Evolutionary conservation across 2,797 vertebrate genomes (phyloP).

Genomic region (Dendrocincla tyrannina): DNA sequence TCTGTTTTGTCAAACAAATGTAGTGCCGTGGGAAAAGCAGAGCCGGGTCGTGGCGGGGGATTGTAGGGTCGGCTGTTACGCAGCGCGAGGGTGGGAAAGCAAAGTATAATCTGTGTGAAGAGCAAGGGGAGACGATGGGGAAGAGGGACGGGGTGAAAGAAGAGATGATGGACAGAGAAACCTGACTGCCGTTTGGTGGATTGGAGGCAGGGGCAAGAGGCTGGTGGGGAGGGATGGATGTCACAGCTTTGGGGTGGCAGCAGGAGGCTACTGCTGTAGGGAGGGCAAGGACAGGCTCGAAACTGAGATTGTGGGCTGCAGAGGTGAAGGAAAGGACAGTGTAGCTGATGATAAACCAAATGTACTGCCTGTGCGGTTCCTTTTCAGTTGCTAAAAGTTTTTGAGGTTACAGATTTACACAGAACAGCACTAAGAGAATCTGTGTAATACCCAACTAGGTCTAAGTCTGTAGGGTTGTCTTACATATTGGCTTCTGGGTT

Average conservation of each 20-base stretch:
- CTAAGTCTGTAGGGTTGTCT: background rate
- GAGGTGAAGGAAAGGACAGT: background rate
- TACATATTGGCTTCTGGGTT: background rate
- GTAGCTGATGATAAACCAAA: background rate
- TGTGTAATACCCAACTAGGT: background rate
- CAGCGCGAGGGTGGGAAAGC: background rate
- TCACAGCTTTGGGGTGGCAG: background rate
- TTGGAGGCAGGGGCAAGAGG: background rate
- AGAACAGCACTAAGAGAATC: background rate
- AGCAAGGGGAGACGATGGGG: background rate
- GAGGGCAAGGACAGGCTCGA: background rate
- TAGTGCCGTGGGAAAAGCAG: background rate
- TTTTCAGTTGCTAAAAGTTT: background rate
- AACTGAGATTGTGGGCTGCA: background rate
- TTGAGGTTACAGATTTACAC: background rate
- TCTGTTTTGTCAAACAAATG: background rate
- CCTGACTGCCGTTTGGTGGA: background rate
- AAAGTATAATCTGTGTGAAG: rapidly evolving
- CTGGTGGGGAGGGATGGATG: background rate
- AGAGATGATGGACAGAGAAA: too few relatives aligned
- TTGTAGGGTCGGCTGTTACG: background rate
- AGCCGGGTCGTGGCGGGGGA: background rate
- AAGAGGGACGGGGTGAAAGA: background rate
- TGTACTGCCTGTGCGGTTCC: background rate
- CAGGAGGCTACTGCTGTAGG: background rate